Evolutionary conservation across 2,797 vertebrate species (phyloP).

Genomic region (Crotalus adamanteus): DNA sequence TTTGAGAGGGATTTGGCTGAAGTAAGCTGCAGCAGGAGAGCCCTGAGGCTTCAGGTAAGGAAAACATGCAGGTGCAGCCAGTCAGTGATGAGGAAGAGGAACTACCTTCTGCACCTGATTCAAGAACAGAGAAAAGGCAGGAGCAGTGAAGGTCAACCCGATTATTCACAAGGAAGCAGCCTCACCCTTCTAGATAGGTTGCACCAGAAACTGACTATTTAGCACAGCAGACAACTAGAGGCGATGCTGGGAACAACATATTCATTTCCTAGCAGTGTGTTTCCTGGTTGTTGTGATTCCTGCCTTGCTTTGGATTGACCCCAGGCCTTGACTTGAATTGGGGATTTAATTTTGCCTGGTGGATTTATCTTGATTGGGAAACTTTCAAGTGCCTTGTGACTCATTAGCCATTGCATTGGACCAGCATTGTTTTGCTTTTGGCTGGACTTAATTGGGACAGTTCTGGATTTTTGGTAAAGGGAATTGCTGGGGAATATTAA

Average conservation of each 20-base stretch:
- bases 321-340: neutral
- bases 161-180: neutral
- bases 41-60: neutral
- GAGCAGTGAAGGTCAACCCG: neutral
- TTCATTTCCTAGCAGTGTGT: neutral
- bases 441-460: neutral
- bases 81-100: neutral
- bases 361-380: neutral
- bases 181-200: neutral
- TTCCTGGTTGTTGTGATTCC: neutral
- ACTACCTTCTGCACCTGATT: neutral
- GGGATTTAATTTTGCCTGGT: neutral
- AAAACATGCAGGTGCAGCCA: neutral
- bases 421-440: neutral
- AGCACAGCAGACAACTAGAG: neutral
- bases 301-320: neutral
- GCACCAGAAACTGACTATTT: neutral
- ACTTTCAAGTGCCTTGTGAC: neutral
- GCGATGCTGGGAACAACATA: neutral
- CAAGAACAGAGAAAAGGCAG: neutral
- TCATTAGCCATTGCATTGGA: neutral
- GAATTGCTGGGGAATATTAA: neutral
- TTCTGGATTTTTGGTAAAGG: neutral
- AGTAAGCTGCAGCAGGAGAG: neutral
- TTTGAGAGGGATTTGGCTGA: neutral